phyloP scores from a whole-genome alignment of 2,888 invertebrate species.

The Synanthedon tipuliformis region DNA sequence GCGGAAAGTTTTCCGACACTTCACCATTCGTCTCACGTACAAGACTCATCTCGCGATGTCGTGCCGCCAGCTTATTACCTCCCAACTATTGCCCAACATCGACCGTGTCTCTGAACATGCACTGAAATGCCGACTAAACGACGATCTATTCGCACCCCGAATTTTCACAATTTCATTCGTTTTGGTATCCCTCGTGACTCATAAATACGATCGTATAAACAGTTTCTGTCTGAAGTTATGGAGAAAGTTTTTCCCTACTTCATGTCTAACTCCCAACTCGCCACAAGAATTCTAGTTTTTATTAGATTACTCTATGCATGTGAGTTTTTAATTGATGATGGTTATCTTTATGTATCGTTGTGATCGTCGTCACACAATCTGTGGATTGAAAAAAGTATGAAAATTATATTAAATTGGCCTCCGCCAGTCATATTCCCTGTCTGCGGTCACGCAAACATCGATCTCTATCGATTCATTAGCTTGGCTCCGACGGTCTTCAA shows the following conservation, averaged over 20 bases:
- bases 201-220: background rate
- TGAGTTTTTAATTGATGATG: background rate
- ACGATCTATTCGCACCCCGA: constrained; percentile 7
- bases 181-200: background rate
- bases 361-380: background rate
- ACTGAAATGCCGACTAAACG: constrained; percentile 3
- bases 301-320: background rate
- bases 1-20: constrained; percentile 26
- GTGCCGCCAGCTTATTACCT: constrained; percentile 55
- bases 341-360: background rate
- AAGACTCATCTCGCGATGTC: constrained; percentile 49
- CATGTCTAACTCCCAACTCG: background rate
- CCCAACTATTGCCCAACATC: constrained; percentile 38
- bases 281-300: background rate
- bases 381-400: background rate
- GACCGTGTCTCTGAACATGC: background rate
- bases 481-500: constrained; percentile 31
- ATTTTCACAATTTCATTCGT: background rate
- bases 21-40: constrained; percentile 50
- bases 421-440: background rate
- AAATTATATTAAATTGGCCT: background rate
- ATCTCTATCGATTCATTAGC: constrained; percentile 32
- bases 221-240: background rate
- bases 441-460: constrained; percentile 36
- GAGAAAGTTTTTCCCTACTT: background rate